These are phyloP conservation scores for Mus spicilegus DNA, from an alignment of 2,113 vertebrate species.

Conservation along the genomic window DNA sequence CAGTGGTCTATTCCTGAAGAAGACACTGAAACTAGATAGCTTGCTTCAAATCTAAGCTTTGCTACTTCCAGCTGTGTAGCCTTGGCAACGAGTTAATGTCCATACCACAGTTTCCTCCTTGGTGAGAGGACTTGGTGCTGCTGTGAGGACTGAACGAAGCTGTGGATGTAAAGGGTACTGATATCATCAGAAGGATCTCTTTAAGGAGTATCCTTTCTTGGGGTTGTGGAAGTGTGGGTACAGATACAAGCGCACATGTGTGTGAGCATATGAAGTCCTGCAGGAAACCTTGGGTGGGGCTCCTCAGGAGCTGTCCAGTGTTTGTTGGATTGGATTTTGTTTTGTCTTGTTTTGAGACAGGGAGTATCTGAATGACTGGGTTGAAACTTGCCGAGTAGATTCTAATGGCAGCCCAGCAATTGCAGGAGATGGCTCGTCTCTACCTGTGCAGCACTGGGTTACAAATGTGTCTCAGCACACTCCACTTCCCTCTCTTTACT, in stretches of 20 bases:
- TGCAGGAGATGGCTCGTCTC: background rate
- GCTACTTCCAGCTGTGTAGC: background rate
- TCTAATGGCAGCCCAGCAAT: background rate
- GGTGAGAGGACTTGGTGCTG: background rate
- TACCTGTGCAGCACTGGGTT: background rate
- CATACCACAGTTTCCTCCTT: background rate
- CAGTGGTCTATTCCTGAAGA: background rate
- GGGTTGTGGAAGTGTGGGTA: background rate
- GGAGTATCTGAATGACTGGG: background rate
- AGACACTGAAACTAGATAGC: background rate
- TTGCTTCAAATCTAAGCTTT: conserved; percentile 9
- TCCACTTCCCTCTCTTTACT: background rate
- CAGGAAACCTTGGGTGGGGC: background rate
- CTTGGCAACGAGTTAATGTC: background rate
- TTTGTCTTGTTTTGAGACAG: background rate
- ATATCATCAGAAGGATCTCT: background rate
- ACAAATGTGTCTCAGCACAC: background rate
- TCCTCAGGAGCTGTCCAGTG: too few relatives aligned
- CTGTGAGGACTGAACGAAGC: background rate
- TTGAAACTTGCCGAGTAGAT: background rate
- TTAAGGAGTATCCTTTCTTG: background rate
- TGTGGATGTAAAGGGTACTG: background rate
- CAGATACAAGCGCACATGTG: background rate
- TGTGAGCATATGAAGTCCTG: too few relatives aligned
- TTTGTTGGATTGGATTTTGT: background rate